phyloP scores from a whole-genome alignment of 2,797 vertebrate species.

The Typhlichthys eigenmanni region DNA sequence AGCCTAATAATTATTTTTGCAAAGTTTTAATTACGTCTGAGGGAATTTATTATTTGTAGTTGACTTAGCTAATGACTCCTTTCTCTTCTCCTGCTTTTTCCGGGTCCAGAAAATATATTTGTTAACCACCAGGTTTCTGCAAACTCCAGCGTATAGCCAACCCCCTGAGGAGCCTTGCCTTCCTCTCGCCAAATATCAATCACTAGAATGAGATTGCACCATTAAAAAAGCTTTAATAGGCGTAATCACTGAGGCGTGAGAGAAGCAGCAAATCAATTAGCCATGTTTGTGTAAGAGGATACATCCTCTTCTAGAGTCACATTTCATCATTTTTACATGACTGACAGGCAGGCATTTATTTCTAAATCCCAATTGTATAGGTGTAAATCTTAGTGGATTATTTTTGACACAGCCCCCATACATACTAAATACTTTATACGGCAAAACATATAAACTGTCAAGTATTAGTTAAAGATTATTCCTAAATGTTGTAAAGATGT shows the following conservation, averaged over 20 bases:
- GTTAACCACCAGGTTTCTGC: conserved; percentile 57
- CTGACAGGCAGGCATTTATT: conserved; percentile 54
- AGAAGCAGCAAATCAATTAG: conserved; percentile 72
- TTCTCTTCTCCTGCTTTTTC: conserved; percentile 21
- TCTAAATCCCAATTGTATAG: conserved; percentile 15
- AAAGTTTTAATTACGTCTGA: conserved; percentile 44
- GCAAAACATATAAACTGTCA: neutral
- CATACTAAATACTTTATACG: conserved; percentile 8
- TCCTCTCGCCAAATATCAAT: conserved; percentile 71
- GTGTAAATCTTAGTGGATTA: conserved; percentile 12
- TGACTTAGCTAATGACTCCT: conserved; percentile 37
- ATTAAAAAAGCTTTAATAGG: conserved; percentile 73
- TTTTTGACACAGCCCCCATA: conserved; percentile 1
- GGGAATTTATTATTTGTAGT: conserved; percentile 52
- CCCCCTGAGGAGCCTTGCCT: conserved; percentile 59
- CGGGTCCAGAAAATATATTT: conserved; percentile 42
- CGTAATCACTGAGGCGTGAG: conserved; percentile 73
- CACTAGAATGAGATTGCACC: conserved; percentile 73
- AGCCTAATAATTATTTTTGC: conserved; percentile 47
- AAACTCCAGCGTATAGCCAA: conserved; percentile 40
- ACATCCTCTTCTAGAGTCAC: conserved; percentile 46
- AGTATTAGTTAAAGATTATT: no score
- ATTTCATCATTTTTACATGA: conserved; percentile 57
- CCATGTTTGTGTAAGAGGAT: conserved; percentile 66
- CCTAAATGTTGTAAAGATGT: no score